These are phyloP conservation scores for Apamea epomidion DNA, from an alignment of 2,888 invertebrate species.

Conservation along the genomic window DNA sequence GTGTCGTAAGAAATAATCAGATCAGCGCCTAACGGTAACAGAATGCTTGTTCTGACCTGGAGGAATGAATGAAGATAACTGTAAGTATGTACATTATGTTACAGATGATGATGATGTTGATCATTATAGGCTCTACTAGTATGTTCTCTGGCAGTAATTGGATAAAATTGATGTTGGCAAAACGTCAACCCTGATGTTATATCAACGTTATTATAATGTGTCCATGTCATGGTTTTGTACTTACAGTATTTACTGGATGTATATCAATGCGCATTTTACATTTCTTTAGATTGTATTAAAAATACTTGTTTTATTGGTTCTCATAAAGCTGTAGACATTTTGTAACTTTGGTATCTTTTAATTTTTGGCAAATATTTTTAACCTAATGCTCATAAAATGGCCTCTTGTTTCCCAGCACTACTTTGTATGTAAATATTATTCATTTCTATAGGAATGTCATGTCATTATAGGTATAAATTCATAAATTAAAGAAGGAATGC, in stretches of 20 bases:
- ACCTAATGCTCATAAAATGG: neutral
- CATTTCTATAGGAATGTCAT: neutral
- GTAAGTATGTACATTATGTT: too few relatives aligned
- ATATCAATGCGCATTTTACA: conserved; percentile 5
- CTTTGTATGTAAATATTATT: conserved; percentile 14
- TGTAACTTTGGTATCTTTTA: conserved; percentile 11
- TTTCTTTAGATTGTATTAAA: neutral
- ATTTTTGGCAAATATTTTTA: conserved; percentile 12
- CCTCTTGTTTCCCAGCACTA: conserved; percentile 7
- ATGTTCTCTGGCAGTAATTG: conserved; percentile 9
- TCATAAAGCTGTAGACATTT: conserved; percentile 22
- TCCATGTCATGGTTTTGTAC: neutral
- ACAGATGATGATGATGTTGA: neutral
- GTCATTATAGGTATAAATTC: neutral
- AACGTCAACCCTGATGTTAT: neutral
- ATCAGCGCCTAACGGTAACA: too few relatives aligned
- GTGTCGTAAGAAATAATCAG: too few relatives aligned
- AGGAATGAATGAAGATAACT: too few relatives aligned
- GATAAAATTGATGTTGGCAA: conserved; percentile 4
- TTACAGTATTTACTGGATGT: neutral
- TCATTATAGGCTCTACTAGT: conserved; percentile 2
- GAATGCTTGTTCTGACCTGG: too few relatives aligned
- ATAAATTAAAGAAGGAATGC: neutral
- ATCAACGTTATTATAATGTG: neutral
- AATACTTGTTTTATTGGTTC: conserved; percentile 26